A percentile compares a stretch with the other conserved stretches of the same genome.
These are phyloP conservation scores for Felis chaus DNA, from an alignment of 2,113 vertebrate genomes.

Conservation along the genomic window DNA sequence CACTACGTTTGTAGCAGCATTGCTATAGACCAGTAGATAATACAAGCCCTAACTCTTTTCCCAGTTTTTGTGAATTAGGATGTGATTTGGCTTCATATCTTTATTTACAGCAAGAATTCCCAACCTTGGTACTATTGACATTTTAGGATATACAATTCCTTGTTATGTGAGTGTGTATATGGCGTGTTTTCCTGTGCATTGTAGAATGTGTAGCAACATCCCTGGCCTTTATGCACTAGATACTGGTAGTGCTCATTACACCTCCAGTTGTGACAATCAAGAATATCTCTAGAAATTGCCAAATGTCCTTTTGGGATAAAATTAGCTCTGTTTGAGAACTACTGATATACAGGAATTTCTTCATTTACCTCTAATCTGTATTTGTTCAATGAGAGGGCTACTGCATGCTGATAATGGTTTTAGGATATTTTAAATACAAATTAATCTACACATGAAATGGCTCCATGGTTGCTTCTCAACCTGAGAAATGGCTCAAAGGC, in stretches of 20 bases:
- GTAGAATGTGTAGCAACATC: background rate
- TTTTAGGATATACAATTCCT: background rate
- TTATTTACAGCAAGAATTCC: conserved; percentile 25
- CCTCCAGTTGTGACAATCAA: background rate
- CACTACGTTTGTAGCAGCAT: background rate
- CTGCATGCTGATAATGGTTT: conserved; percentile 67
- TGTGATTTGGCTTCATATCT: conserved; percentile 57
- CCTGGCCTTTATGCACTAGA: background rate
- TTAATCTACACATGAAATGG: conserved; percentile 79
- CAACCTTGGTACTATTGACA: background rate
- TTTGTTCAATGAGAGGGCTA: conserved; percentile 70
- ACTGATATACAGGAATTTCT: background rate
- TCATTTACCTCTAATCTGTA: conserved; percentile 67
- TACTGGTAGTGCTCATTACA: background rate
- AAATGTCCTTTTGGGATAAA: background rate
- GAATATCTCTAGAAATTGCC: background rate
- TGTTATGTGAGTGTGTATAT: background rate
- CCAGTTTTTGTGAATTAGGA: background rate
- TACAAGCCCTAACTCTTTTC: background rate
- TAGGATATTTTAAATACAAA: conserved; percentile 77
- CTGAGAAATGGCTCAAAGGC: conserved; percentile 79
- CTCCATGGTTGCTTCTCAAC: conserved; percentile 79
- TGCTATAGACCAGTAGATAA: background rate
- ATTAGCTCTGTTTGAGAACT: background rate
- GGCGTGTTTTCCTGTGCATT: background rate